Base-by-base conservation (phyloP, 2,797 vertebrate species). In the Lagocephalus sceleratus region DNA sequence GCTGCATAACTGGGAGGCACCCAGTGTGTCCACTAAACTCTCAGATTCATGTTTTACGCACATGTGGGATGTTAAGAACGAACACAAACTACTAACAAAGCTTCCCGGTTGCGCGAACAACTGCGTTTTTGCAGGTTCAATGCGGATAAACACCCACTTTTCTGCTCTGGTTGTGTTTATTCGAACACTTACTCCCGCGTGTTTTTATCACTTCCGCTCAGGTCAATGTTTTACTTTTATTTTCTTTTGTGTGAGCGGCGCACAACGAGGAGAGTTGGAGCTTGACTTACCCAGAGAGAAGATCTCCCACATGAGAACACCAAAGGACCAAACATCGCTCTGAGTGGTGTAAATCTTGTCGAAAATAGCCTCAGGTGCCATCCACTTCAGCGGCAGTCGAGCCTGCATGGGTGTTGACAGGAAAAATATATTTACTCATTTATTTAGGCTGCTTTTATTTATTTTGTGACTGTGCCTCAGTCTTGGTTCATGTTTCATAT, bases 311-410 rank as follows among this genome's bases (percentile, higher is more conserved):
- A 96, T 92, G 53, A 98, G 87, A 60, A 98, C 93, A 47, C 94
- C 95, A 5, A 96, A 97, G 19, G 95, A 97, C 95, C 95, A 96
- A 29, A 97, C 94, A 1, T 97, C 95, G 45, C 95, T 97, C 88
- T 97, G 94, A 0, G 93, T 95, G 9, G 94, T 95, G 84, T 97
- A 98, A 78, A 94, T 90, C 85, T 96, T 97, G 88, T 98, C 95
- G 68, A 98, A 98, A 79, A 98, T 97, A 57, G 95, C 94, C 81
- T 98, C 94, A 43, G 95, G 95, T 39, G 94, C 94, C 95, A 98
- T 97, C 94, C 95, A 98, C 76, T 97, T 98, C 21, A 98, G 92
- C 0, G 95, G 95, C 25, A 98, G 93, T 72, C 94, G 84, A 56
- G 94, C 94, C 95, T 98, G 61, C 55, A 68, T 19, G 63, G 49